Evolutionary conservation across 2,888 invertebrate species (phyloP).

Genomic region (Mellilla xanthometata): DNA sequence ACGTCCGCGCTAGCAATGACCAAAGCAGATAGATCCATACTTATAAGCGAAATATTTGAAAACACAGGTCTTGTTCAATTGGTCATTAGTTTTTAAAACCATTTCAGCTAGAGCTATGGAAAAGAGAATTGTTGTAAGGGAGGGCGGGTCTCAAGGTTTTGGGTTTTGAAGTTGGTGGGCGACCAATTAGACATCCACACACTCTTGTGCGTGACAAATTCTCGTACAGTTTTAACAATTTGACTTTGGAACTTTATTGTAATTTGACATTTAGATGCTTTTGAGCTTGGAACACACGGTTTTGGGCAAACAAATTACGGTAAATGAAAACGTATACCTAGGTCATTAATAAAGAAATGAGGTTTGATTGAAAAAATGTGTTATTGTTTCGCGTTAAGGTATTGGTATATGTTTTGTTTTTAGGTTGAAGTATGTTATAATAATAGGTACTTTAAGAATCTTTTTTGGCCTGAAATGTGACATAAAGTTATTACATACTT

Average conservation of each 20-base stretch:
- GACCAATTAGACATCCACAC: constrained; percentile 77
- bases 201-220: constrained; percentile 73
- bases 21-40: constrained; percentile 12
- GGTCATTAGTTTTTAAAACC: background rate
- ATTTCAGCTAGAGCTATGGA: constrained; percentile 1
- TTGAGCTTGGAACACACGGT: constrained; percentile 46
- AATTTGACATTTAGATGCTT: constrained; percentile 59
- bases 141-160: constrained; percentile 27
- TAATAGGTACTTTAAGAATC: no score
- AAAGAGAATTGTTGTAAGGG: background rate
- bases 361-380: no score
- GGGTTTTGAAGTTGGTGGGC: constrained; percentile 44
- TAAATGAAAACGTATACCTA: background rate
- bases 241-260: constrained; percentile 63
- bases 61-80: constrained; percentile 1
- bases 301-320: no score
- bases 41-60: background rate
- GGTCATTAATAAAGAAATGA: no score
- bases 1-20: constrained; percentile 42
- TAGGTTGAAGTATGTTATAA: no score
- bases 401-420: no score
- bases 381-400: no score
- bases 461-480: no score
- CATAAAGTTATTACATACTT: no score
- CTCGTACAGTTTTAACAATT: constrained; percentile 81